These are phyloP conservation scores for Mustela nigripes DNA, from an alignment of 2,113 vertebrate species.

Conservation along the genomic window DNA sequence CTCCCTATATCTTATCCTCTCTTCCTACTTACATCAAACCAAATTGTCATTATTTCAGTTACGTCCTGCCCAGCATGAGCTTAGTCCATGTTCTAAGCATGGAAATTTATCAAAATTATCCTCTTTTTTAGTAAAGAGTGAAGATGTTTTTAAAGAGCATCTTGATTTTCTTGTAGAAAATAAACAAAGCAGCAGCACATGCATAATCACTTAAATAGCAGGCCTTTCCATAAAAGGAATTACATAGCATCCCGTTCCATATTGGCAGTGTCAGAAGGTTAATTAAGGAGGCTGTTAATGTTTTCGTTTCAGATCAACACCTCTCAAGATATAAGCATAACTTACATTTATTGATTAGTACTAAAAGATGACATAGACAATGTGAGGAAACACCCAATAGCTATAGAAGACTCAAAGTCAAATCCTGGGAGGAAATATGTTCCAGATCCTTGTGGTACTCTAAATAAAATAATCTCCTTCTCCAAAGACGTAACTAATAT, in stretches of 20 bases:
- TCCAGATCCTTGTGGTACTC: background rate
- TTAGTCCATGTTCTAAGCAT: slow-evolving; percentile 2
- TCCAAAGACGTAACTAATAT: background rate
- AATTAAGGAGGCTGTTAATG: slow-evolving; percentile 50
- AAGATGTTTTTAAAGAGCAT: slow-evolving; percentile 54
- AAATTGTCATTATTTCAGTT: background rate
- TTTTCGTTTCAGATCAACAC: slow-evolving; percentile 24
- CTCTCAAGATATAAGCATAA: background rate
- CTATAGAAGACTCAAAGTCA: background rate
- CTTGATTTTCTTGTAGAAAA: slow-evolving; percentile 63
- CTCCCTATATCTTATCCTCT: background rate
- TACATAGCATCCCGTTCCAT: background rate
- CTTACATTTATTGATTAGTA: background rate
- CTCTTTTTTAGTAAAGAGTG: slow-evolving; percentile 42
- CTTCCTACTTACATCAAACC: background rate
- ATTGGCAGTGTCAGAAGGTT: background rate
- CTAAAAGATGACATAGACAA: background rate
- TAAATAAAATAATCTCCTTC: background rate
- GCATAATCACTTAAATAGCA: slow-evolving; percentile 21
- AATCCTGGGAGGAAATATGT: background rate
- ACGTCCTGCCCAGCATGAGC: background rate
- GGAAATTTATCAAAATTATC: slow-evolving; percentile 41
- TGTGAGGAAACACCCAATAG: background rate
- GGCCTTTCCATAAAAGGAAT: background rate
- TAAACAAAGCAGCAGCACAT: slow-evolving; percentile 40